phyloP scores from a whole-genome alignment of 2,888 invertebrate species.

The Hirtodrosophila confusa region DNA sequence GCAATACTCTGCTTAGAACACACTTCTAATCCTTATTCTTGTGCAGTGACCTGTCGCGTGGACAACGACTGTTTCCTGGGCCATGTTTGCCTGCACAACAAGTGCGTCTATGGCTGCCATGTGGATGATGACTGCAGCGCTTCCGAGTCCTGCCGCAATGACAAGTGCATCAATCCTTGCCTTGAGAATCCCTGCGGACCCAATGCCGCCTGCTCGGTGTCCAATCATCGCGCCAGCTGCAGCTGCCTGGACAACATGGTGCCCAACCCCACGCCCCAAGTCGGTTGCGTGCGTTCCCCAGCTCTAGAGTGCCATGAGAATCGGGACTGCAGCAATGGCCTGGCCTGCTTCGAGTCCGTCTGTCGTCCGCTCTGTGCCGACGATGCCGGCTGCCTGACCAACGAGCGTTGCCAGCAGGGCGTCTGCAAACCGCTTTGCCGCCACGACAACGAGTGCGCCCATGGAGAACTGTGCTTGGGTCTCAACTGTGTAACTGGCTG shows the following conservation, averaged over 20 bases:
- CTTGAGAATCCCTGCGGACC: conserved; percentile 92
- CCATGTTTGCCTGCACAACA: conserved; percentile 93
- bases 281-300: conserved; percentile 93
- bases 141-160: conserved; percentile 92
- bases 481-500: conserved; percentile 92
- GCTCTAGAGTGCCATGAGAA: conserved; percentile 90
- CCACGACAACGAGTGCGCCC: conserved; percentile 93
- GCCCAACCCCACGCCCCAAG: conserved; percentile 94
- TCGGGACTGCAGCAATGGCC: conserved; percentile 89
- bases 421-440: conserved; percentile 93
- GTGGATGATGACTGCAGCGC: conserved; percentile 94
- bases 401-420: conserved; percentile 88
- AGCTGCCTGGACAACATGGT: conserved; percentile 91
- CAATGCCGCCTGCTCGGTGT: conserved; percentile 91
- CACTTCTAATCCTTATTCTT: background rate
- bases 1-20: no score
- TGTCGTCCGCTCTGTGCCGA: conserved; percentile 92
- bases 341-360: conserved; percentile 89
- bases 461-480: conserved; percentile 93
- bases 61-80: conserved; percentile 97
- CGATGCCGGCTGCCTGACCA: conserved; percentile 91
- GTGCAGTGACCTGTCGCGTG: conserved; percentile 91
- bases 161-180: conserved; percentile 92
- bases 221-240: conserved; percentile 92
- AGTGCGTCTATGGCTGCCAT: conserved; percentile 94